Percentiles rank a stretch among this genome's conserved stretches.
Evolutionary conservation across 2,113 vertebrate species (phyloP).

Genomic region (Sprattus sprattus): DNA sequence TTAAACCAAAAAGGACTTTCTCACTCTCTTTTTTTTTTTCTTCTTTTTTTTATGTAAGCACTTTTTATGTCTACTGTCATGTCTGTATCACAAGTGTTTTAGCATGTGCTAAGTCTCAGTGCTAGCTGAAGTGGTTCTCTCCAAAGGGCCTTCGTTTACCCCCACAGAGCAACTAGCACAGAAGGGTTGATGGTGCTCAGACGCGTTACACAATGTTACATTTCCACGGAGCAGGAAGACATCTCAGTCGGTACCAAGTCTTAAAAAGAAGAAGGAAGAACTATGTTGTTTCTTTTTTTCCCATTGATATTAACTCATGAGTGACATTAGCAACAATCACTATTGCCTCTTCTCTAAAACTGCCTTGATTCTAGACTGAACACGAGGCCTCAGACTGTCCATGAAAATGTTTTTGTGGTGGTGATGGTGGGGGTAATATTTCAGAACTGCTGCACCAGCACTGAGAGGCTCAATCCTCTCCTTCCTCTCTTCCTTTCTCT

Average conservation of each 20-base stretch:
- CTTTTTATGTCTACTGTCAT: conserved; percentile 33
- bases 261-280: conserved; percentile 57
- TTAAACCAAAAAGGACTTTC: conserved; percentile 41
- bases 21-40: conserved; percentile 49
- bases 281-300: conserved; percentile 20
- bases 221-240: conserved; percentile 50
- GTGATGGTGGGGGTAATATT: conserved; percentile 30
- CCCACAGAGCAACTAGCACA: conserved; percentile 20
- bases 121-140: conserved; percentile 58
- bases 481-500: neutral
- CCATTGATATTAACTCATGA: conserved; percentile 43
- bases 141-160: conserved; percentile 53
- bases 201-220: conserved; percentile 44
- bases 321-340: conserved; percentile 71
- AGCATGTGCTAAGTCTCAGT: neutral
- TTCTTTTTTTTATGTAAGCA: conserved; percentile 45
- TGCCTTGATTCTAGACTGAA: conserved; percentile 69
- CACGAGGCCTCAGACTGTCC: conserved; percentile 55
- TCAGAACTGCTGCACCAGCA: conserved; percentile 53
- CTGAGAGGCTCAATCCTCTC: conserved; percentile 38
- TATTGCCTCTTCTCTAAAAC: conserved; percentile 67
- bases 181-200: conserved; percentile 47
- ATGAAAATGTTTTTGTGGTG: conserved; percentile 8
- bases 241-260: conserved; percentile 69
- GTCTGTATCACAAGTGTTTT: neutral